Conservation (phyloP, 2,113 vertebrate species). For the Rhea americana region DNA sequence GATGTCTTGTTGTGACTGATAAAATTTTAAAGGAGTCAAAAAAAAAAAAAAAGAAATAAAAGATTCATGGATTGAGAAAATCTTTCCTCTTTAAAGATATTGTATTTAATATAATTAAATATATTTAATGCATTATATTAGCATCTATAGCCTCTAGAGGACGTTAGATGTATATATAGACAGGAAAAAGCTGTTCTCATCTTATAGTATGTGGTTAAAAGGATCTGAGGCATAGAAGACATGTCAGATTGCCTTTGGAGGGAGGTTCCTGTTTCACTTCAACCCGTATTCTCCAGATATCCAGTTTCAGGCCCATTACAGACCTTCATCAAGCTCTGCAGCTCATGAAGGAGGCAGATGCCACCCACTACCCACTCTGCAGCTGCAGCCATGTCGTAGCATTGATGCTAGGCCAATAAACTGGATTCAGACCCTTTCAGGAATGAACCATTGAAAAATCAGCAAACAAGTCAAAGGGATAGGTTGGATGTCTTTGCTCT, state of each 20-base stretch:
- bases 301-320: background rate
- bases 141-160: background rate
- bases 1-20: background rate
- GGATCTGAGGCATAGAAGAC: background rate
- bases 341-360: background rate
- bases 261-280: accelerated
- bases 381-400: background rate
- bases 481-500: background rate
- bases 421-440: background rate
- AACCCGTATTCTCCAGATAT: background rate
- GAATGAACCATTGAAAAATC: background rate
- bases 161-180: background rate
- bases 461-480: background rate
- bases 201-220: background rate
- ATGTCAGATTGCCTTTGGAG: background rate
- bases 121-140: no score
- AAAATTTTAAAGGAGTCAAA: background rate
- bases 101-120: no score
- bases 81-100: background rate
- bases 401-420: background rate
- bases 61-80: background rate
- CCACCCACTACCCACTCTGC: background rate
- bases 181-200: background rate
- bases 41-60: no score
- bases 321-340: background rate